phyloP scores from a whole-genome alignment of 1,140 invertebrate genomes.

The Musca domestica region DNA sequence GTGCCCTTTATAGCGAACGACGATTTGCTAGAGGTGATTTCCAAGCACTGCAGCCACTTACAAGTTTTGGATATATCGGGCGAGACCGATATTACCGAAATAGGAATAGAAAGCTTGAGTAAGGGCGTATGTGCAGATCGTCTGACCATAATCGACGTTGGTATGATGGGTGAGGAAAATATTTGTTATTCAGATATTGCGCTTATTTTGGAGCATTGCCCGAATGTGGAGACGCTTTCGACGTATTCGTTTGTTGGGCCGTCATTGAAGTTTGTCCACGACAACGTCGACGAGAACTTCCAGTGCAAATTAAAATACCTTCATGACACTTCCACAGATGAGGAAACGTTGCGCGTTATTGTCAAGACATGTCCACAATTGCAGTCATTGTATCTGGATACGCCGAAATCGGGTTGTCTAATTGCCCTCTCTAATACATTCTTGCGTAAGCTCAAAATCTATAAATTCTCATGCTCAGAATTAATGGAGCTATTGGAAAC shows the following conservation, averaged over 20 bases:
- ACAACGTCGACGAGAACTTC: conserved; percentile 57
- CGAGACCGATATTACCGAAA: conserved; percentile 64
- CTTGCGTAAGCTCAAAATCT: conserved; percentile 61
- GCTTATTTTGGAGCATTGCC: conserved; percentile 60
- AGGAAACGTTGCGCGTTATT: conserved; percentile 59
- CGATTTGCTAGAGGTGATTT: conserved; percentile 62
- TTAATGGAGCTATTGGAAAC: conserved; percentile 59
- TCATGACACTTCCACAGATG: conserved; percentile 61
- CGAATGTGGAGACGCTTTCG: conserved; percentile 61
- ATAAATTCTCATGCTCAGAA: conserved; percentile 62
- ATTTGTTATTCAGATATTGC: conserved; percentile 64
- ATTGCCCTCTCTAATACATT: conserved; percentile 53
- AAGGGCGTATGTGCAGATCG: conserved; percentile 55
- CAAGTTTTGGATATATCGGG: conserved; percentile 64
- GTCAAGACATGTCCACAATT: conserved; percentile 60
- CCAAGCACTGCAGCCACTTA: conserved; percentile 58
- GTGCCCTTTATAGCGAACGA: conserved; percentile 70
- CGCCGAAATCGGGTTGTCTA: conserved; percentile 59
- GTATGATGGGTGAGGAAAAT: conserved; percentile 65
- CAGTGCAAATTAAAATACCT: conserved; percentile 62
- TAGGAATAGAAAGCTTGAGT: conserved; percentile 59
- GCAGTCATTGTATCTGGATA: conserved; percentile 63
- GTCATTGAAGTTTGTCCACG: conserved; percentile 58
- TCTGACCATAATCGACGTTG: conserved; percentile 62
- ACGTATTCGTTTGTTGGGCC: conserved; percentile 66